Evolutionary conservation across 2,113 vertebrate genomes (phyloP), one percentile per base, ranked within the genome.

Genomic region (Carassius gibelio): DNA sequence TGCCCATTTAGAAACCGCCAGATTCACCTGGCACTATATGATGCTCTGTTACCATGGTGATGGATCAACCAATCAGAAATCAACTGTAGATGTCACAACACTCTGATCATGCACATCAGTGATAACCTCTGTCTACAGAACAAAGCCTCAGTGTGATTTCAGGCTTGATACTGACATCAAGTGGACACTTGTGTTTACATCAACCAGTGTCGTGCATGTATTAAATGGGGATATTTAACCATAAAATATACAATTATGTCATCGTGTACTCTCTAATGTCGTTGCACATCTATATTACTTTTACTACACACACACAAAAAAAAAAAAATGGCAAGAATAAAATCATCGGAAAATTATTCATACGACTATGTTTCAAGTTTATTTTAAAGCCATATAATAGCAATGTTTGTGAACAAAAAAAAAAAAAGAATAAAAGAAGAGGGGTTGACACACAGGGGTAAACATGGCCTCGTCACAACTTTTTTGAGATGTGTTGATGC

Each of bases 21-120:
- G 92, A 92, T 93, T 93, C 91, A 89, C 90, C 90, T 93, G 91
- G 78, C 90, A 36, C 89, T 89, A 90, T 91, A 92, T 92, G 90
- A 90, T 1, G 71, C 7, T 72, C 78, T 23, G 92, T 94, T 93
- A 87, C 92, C 92, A 94, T 93, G 91, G 90, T 55, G 86, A 94
- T 88, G 89, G 79, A 87, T 88, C n/a, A 75, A 34, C 74, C 86
- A 82, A 82, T 84, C 50, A 42, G 64, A 71, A 59, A 48, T 80
- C 23, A 17, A 57, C 64, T 72, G 9, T 72, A 69, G 8, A 13
- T 30, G n/a, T 38, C 26, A 68, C 50, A 81, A 23, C 23, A 38
- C 36, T 71, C n/a, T 55, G 36, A 75, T 62, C 21, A 79, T n/a
- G 48, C 66, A 36, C 45, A 55, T 74, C 45, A 21, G 68, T 68